Base-by-base conservation (phyloP, 2,797 vertebrate species). In the Sternotherus odoratus region DNA sequence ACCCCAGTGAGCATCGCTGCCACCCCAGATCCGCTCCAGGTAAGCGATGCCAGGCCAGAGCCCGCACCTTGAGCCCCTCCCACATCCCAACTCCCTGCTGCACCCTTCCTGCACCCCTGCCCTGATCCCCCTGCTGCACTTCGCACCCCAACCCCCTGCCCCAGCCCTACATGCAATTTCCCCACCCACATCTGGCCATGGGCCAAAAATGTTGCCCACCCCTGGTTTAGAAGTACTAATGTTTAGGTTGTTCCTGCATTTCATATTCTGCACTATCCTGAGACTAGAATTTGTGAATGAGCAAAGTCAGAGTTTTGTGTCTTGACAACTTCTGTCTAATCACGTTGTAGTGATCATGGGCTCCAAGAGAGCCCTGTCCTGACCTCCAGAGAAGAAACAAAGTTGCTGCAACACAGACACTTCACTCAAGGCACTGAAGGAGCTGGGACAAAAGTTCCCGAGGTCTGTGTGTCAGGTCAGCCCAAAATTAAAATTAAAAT, bases 361-460 rank as follows among this genome's bases (percentile, higher is more conserved):
- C n/a, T 36, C 63, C 19, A 39, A 36, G 66, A 39, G 21, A 69
- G 19, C 66, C 66, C 66, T 24, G 66, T 69, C 36, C 36, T 39
- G 66, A 36, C 36, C 66, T 69, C 66, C 36, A 39, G 21, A 23
- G 66, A 69, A 24, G 36, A 12, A 69, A 17, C 63, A 36, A 69
- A 6, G n/a, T 39, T 39, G n/a, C 23, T 69, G 63, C 9, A 69
- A 36, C 21, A 23, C 19, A 66, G n/a, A 23, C 4, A 23, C n/a
- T n/a, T 66, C 66, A 39, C 11, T 69, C 19, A 39, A 69, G 36
- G n/a, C 21, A 69, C 3, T 69, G 36, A 39, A 69, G 36, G 2
- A 85, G 23, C 2, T 1, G 0, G 0, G 7, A 86, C 2, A 81
- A 87, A 83, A n/a, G 50, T 0, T 2, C 10, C 28, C 7, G 1